These are phyloP conservation scores for Maccullochella peelii DNA, from an alignment of 2,113 vertebrate genomes.

Conservation along the genomic window DNA sequence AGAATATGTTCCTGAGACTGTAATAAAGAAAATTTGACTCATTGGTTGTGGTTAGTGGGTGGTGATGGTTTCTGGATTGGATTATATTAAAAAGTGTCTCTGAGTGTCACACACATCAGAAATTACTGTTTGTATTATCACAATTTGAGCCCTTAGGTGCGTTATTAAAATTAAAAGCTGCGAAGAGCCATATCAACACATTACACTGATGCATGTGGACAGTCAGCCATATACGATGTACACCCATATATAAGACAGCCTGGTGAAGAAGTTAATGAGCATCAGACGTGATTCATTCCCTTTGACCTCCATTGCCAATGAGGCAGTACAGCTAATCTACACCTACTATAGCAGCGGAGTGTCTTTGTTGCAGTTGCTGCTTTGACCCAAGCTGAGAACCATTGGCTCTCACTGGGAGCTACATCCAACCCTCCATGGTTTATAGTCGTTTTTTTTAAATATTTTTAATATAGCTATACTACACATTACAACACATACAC, in stretches of 20 bases:
- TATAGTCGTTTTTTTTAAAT: conserved; percentile 5
- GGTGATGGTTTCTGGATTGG: not conserved
- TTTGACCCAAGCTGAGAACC: conserved; percentile 1
- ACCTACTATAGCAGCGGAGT: not conserved
- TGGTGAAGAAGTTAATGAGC: not conserved
- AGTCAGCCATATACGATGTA: not conserved
- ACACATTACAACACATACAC: not conserved
- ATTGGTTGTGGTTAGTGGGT: not conserved
- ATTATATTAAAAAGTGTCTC: not conserved
- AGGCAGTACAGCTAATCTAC: not conserved
- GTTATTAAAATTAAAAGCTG: not conserved
- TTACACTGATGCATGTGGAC: not conserved
- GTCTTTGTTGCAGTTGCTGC: not conserved
- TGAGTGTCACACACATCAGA: not conserved
- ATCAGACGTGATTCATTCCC: not conserved
- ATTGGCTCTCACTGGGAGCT: too few species aligned
- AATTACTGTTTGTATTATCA: not conserved
- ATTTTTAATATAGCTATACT: not conserved
- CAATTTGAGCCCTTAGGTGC: not conserved
- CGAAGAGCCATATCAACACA: not conserved
- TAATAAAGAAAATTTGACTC: not conserved
- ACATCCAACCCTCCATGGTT: not conserved
- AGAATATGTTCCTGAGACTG: not conserved
- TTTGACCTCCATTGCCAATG: not conserved
- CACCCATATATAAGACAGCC: not conserved